Evolutionary conservation across 2,113 vertebrate species (phyloP).

Genomic region (Columbina picui): DNA sequence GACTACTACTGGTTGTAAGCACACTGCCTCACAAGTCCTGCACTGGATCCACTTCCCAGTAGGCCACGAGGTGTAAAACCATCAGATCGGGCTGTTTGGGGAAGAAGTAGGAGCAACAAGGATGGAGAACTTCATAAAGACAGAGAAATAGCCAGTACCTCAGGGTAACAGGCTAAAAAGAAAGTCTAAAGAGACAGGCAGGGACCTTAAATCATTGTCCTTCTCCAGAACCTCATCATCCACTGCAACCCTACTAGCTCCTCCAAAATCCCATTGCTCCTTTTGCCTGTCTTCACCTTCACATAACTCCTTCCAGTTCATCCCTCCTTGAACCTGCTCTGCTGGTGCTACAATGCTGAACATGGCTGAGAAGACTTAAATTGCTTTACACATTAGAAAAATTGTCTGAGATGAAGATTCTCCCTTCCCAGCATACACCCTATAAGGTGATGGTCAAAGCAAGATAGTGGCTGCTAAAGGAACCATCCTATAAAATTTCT

Average conservation of each 20-base stretch:
- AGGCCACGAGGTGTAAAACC: neutral
- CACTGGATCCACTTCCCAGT: neutral
- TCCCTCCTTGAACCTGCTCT: neutral
- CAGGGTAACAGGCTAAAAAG: neutral
- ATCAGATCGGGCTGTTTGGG: neutral
- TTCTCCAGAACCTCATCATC: neutral
- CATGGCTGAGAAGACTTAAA: neutral
- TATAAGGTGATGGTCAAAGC: neutral
- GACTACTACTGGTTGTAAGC: neutral
- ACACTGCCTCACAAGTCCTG: neutral
- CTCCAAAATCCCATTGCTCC: neutral
- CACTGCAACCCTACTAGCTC: neutral
- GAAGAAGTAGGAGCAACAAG: neutral
- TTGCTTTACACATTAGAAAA: neutral
- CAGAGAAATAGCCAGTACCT: neutral
- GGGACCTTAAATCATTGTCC: neutral
- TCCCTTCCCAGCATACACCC: neutral
- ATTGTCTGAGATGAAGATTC: neutral
- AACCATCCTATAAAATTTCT: neutral
- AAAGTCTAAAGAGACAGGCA: neutral
- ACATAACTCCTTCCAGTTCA: neutral
- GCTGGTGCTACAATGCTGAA: neutral
- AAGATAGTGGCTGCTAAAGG: neutral
- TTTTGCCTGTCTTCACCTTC: neutral
- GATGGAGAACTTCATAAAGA: neutral